Conservation (phyloP, 2,888 invertebrate genomes). For the Lithophane ornitopus region DNA sequence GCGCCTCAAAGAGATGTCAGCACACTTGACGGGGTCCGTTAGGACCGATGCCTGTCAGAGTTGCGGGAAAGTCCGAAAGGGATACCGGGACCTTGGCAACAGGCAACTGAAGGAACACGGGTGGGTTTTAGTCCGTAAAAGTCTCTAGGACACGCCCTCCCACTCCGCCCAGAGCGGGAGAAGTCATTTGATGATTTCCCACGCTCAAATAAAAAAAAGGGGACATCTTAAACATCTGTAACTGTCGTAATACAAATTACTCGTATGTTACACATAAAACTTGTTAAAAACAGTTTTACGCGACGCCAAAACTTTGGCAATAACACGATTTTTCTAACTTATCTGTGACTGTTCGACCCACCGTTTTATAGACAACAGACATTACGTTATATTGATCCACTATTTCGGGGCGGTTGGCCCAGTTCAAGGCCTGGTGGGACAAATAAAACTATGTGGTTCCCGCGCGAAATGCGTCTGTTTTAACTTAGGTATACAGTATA, state of each 20-base stretch:
- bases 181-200: too few relatives aligned
- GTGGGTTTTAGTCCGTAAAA: too few relatives aligned
- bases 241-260: neutral
- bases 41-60: too few relatives aligned
- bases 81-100: too few relatives aligned
- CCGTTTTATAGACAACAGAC: constrained; percentile 32
- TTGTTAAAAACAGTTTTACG: neutral
- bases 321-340: neutral
- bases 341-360: constrained; percentile 10
- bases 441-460: constrained; percentile 12
- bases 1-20: too few relatives aligned
- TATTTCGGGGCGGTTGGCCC: constrained; percentile 25
- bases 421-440: constrained; percentile 46
- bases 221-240: neutral
- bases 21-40: too few relatives aligned
- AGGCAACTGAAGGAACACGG: too few relatives aligned
- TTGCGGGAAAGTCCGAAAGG: too few relatives aligned
- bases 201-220: too few relatives aligned
- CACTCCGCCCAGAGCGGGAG: too few relatives aligned
- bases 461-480: neutral
- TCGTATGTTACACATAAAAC: neutral
- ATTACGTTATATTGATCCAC: constrained; percentile 51
- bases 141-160: too few relatives aligned
- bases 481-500: too few relatives aligned
- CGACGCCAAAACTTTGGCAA: constrained; percentile 1